A percentile compares a stretch with the other conserved stretches of the same genome.
Evolutionary conservation across 2,797 vertebrate genomes (phyloP).

Genomic region (Pterois miles): DNA sequence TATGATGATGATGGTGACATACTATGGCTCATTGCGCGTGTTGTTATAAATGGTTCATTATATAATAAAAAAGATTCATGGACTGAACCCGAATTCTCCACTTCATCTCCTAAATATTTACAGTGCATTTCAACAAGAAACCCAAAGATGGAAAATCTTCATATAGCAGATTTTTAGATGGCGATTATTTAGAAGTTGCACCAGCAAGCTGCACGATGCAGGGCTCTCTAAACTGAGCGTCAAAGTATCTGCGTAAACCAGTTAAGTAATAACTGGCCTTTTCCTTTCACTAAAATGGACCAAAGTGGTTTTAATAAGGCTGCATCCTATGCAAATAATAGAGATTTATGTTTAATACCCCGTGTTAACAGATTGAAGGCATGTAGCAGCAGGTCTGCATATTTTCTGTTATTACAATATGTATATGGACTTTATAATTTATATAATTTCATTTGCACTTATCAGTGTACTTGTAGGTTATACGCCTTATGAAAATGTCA

Average conservation of each 20-base stretch:
- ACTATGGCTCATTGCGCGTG: conserved; percentile 10
- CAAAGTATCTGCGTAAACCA: conserved; percentile 8
- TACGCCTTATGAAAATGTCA: not conserved
- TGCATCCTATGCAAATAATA: not conserved
- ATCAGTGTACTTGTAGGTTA: not conserved
- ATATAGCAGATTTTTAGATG: not conserved
- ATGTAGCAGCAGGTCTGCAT: conserved; percentile 2
- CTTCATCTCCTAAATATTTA: not conserved
- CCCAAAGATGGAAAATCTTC: not conserved
- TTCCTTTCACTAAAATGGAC: not conserved
- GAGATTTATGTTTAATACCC: not conserved
- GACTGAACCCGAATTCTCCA: not conserved
- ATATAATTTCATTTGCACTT: not conserved
- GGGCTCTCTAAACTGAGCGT: not conserved
- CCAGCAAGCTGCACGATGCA: not conserved
- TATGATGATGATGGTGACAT: conserved; percentile 20
- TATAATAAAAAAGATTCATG: not conserved
- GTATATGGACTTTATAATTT: not conserved
- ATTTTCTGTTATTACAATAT: not conserved
- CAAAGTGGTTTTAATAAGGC: not conserved
- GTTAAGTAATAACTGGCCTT: not conserved
- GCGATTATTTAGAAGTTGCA: conserved; percentile 9
- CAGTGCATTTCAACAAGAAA: conserved; percentile 3
- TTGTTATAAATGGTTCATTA: conserved; percentile 31
- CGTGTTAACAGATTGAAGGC: not conserved